Evolutionary conservation across 1,140 invertebrate species (phyloP).

Genomic region (Lepidostoma basale): DNA sequence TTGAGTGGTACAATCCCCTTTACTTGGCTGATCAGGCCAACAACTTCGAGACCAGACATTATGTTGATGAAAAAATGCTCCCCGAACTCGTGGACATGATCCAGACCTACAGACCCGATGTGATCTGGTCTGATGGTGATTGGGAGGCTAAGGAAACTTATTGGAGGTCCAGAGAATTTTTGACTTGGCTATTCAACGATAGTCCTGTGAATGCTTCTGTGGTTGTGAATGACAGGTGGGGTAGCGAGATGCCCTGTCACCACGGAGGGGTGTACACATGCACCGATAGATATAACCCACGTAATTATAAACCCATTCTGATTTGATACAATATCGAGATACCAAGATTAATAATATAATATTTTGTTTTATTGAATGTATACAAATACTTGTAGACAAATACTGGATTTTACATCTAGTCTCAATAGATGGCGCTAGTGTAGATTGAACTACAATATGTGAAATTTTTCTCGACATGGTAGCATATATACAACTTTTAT

Average conservation of each 20-base stretch:
- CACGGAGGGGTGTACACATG: constrained; percentile 91
- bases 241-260: constrained; percentile 75
- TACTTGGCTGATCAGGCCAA: constrained; percentile 76
- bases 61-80: constrained; percentile 71
- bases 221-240: constrained; percentile 90
- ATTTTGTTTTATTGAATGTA: no score
- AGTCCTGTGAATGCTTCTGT: constrained; percentile 90
- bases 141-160: constrained; percentile 83
- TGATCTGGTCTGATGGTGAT: constrained; percentile 95
- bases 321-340: no score
- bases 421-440: no score
- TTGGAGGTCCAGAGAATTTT: constrained; percentile 79
- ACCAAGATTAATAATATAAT: no score
- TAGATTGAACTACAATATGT: no score
- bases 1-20: constrained; percentile 91
- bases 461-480: no score
- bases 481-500: no score
- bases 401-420: no score
- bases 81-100: constrained; percentile 79
- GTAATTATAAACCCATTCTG: constrained; percentile 55
- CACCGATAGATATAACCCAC: constrained; percentile 86
- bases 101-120: constrained; percentile 81
- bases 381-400: no score
- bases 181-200: constrained; percentile 95
- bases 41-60: constrained; percentile 70